phyloP scores from a whole-genome alignment of 1,140 invertebrate genomes.

The Cydia fagiglandana region DNA sequence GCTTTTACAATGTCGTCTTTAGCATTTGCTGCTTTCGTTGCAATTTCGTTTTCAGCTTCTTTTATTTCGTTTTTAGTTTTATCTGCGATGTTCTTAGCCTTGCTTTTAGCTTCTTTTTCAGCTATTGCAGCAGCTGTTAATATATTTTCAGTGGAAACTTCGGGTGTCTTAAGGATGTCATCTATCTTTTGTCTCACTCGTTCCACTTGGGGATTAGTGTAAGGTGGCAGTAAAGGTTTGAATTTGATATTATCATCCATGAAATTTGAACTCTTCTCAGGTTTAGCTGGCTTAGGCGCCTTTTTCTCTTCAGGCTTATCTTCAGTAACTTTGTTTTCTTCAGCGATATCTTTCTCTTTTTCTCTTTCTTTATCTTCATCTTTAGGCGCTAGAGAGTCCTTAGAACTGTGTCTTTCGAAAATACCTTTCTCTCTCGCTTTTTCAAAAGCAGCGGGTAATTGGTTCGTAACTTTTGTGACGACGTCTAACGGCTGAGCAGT shows the following conservation, averaged over 20 bases:
- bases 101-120: constrained; percentile 55
- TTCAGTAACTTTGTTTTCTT: constrained; percentile 36
- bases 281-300: constrained; percentile 51
- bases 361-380: constrained; percentile 48
- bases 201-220: constrained; percentile 74
- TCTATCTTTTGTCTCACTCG: constrained; percentile 77
- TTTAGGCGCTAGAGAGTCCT: constrained; percentile 68
- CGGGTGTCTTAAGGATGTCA: constrained; percentile 71
- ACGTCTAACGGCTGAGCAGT: constrained; percentile 77
- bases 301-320: constrained; percentile 42
- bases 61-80: constrained; percentile 57
- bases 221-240: constrained; percentile 68
- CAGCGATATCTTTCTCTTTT: constrained; percentile 36
- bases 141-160: constrained; percentile 72
- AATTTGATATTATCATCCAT: constrained; percentile 69
- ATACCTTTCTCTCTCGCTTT: constrained; percentile 77
- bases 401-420: constrained; percentile 74
- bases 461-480: constrained; percentile 76
- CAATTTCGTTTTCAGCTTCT: constrained; percentile 55
- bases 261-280: constrained; percentile 54
- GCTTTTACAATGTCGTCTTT: constrained; percentile 62
- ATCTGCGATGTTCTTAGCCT: constrained; percentile 55
- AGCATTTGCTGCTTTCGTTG: constrained; percentile 51
- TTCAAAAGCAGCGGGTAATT: constrained; percentile 71
- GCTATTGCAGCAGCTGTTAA: constrained; percentile 49